Percentiles rank a stretch among this genome's conserved stretches.
Evolutionary conservation across 2,113 vertebrate species (phyloP).

Genomic region (Hippolais icterina): DNA sequence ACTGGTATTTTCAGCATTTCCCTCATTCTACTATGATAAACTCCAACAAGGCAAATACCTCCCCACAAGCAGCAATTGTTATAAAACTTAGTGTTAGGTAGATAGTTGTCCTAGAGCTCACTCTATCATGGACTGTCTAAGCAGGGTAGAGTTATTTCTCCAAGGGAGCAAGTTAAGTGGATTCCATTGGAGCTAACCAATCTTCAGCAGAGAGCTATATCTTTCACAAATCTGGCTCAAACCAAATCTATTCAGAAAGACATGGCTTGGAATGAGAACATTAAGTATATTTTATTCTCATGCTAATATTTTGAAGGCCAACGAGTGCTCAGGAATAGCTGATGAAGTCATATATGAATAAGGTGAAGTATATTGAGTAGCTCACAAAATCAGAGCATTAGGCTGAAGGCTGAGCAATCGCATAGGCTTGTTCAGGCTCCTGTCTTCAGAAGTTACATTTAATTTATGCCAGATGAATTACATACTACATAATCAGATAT

Average conservation of each 20-base stretch:
- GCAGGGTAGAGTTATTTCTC: not conserved
- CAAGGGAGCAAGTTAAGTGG: not conserved
- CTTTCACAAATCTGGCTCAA: slow-evolving; percentile 9
- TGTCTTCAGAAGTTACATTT: not conserved
- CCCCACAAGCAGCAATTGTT: not conserved
- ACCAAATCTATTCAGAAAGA: not conserved
- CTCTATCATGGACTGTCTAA: not conserved
- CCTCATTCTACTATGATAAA: not conserved
- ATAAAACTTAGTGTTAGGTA: not conserved
- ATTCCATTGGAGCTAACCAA: not conserved
- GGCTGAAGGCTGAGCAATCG: not conserved
- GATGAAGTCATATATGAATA: not conserved
- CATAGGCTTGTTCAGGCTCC: not conserved
- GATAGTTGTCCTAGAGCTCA: not conserved
- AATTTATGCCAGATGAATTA: not conserved
- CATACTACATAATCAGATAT: not conserved
- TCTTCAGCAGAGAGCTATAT: not conserved
- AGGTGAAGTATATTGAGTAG: not conserved
- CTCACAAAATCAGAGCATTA: not conserved
- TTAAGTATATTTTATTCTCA: not conserved
- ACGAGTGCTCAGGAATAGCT: not conserved
- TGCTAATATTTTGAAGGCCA: not conserved
- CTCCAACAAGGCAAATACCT: not conserved
- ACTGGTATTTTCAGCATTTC: not conserved
- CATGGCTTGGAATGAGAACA: not conserved